Evolutionary conservation across 2,888 invertebrate genomes (phyloP), one percentile per base, ranked within the genome.

Genomic region (Microctonus brassicae): DNA sequence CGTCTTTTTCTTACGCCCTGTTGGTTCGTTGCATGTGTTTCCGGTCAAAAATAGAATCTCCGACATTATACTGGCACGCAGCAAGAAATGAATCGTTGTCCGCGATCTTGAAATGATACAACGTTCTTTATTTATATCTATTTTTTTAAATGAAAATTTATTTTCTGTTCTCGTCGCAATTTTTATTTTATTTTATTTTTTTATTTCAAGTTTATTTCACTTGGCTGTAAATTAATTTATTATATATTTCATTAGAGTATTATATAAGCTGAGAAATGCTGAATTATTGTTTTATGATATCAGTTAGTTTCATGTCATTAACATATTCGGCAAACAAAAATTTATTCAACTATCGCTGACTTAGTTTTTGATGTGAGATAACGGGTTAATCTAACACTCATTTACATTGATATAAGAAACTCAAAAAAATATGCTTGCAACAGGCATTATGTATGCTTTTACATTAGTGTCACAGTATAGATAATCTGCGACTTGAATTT

Each of bases 371-470:
- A 26, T 63, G 26, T 42, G 58, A 57, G 70, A 70, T 70, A 70
- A 65, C 63, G 64, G 64, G 42, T 39, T 58, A 65, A 62, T 33
- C 47, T 20, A 55, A 33, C 13, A 66, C 39, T 62, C 69, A 53
- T 69, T 62, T 52, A 11, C 33, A 33, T n/a, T 7, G 34, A 36
- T 42, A 22, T 62, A 26, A 20, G 22, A 20, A 61, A 33, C 26
- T 70, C n/a, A 60, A 60, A 63, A 71, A 66, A 57, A 72, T 73
- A 39, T 53, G 62, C 69, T 13, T 33, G 24, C 66, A 26, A 57
- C 42, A 34, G 3, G 24, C 33, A 29, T 66, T n/a, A 39, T n/a
- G n/a, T 39, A n/a, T 39, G 39, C 39, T 13, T 39, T n/a, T 39
- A n/a, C n/a, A n/a, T n/a, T n/a, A n/a, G n/a, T n/a, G n/a, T n/a